Evolutionary conservation across 2,888 invertebrate species (phyloP), one percentile per base, ranked within the genome.

Genomic region (Gnatocerus cornutus): DNA sequence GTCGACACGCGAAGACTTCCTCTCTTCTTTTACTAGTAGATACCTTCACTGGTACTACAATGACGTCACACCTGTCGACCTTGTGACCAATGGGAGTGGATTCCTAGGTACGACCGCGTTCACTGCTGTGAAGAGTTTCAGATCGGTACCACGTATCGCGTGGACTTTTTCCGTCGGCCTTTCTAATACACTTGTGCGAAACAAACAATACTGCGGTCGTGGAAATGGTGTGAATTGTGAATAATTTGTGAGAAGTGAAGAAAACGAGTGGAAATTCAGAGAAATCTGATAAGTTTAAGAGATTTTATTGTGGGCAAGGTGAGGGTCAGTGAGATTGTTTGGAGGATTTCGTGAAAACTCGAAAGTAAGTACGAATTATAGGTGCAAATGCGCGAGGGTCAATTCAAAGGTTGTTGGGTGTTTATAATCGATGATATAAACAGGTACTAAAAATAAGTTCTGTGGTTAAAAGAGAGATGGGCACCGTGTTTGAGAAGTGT

Each of bases 1-100:
- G 56, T 56, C 41, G 56, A 56, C 21, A 56, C 6, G 56, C 41
- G 41, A 43, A 56, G 56, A 30, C 46, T 59, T 59, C 59, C 59
- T 59, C 46, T 33, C 30, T 10, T 56, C 29, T 43, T 13, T n/a
- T 16, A 46, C 48, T 14, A 14, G 13, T 33, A 16, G 16, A 10
- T 48, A 59, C 58, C 58, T 58, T 58, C 66, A 65, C 64, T 59
- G 33, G 48, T 62, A 29, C 37, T 48, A 8, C 5, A 6, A 8
- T 67, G 78, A 78, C 79, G 79, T 77, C 76, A 76, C 71, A 77
- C 76, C 73, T 74, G 79, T 75, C 76, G 79, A 75, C 80, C 80
- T 80, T 80, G 78, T 71, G 69, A 61, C 74, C 76, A 74, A 74
- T 77, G 71, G 76, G 74, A 78, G 72, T 73, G 74, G 74, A 62